Percentiles rank a stretch among this genome's conserved stretches.
Evolutionary conservation across 2,888 invertebrate species (phyloP).

Genomic region (Drosophila nr. perissopoda): DNA sequence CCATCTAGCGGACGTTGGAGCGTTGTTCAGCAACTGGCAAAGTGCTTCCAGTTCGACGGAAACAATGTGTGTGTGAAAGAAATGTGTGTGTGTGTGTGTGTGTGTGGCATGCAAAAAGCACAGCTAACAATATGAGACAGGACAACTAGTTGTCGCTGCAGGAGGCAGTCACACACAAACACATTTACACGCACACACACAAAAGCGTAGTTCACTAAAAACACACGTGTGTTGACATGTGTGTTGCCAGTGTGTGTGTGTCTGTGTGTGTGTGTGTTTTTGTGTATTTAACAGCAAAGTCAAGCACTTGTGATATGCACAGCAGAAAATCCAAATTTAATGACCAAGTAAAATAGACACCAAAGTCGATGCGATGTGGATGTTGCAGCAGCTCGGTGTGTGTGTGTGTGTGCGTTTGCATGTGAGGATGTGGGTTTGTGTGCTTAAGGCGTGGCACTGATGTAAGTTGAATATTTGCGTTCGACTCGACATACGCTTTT

Average conservation of each 20-base stretch:
- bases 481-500: constrained; percentile 58
- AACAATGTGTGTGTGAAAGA: constrained; percentile 5
- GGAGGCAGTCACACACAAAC: constrained; percentile 8
- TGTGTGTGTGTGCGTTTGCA: constrained; percentile 6
- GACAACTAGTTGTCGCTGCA: constrained; percentile 16
- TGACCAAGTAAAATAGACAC: constrained; percentile 79
- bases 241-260: constrained; percentile 12
- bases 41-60: constrained; percentile 39
- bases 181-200: constrained; percentile 32
- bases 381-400: constrained; percentile 30
- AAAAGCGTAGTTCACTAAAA: constrained; percentile 60
- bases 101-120: constrained; percentile 63
- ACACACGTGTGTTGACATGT: constrained; percentile 30
- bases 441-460: constrained; percentile 67
- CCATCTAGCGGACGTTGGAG: constrained; percentile 47
- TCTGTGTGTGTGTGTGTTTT: constrained; percentile 28
- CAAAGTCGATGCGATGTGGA: constrained; percentile 39
- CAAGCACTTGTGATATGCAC: constrained; percentile 72
- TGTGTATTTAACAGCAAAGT: constrained; percentile 69
- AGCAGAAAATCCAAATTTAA: constrained; percentile 77
- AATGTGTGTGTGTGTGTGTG: constrained; percentile 1
- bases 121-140: constrained; percentile 38
- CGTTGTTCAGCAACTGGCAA: constrained; percentile 43
- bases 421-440: constrained; percentile 17
- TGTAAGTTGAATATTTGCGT: constrained; percentile 74